A percentile compares a stretch with the other conserved stretches of the same genome.
Evolutionary conservation across 2,888 invertebrate species (phyloP).

Genomic region (Baronia brevicornis): DNA sequence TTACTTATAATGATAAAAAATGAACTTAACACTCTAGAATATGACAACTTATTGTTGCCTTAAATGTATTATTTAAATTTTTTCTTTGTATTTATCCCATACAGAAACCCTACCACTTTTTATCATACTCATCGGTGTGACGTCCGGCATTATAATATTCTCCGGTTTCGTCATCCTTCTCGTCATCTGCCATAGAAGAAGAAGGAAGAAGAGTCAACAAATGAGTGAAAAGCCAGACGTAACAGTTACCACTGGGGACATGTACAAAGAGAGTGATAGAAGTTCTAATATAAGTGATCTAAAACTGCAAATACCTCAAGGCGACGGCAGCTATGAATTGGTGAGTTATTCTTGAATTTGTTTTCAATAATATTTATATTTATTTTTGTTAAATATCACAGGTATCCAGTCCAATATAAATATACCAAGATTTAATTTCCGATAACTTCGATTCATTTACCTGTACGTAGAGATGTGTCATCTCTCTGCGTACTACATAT

Average conservation of each 20-base stretch:
- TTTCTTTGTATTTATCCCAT: constrained; percentile 32
- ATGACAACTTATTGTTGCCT: too few relatives aligned
- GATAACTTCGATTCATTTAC: too few relatives aligned
- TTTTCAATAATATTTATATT: too few relatives aligned
- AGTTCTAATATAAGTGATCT: constrained; percentile 95
- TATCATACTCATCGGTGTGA: constrained; percentile 88
- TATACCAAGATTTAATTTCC: neutral
- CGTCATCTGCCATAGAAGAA: constrained; percentile 83
- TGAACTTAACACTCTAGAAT: too few relatives aligned
- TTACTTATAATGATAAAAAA: too few relatives aligned
- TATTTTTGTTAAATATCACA: too few relatives aligned
- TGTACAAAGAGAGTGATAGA: constrained; percentile 86
- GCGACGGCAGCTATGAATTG: constrained; percentile 85
- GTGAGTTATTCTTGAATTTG: constrained; percentile 61
- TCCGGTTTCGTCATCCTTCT: constrained; percentile 88
- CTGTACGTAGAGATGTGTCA: too few relatives aligned
- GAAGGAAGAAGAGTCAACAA: constrained; percentile 65
- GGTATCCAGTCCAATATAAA: neutral
- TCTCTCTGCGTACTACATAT: too few relatives aligned
- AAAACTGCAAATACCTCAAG: constrained; percentile 90
- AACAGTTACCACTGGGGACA: constrained; percentile 56
- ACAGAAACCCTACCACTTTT: constrained; percentile 85
- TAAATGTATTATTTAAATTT: neutral
- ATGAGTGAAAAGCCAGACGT: constrained; percentile 77
- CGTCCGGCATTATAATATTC: constrained; percentile 88